Evolutionary conservation across 35 echinoderm and acorn worm species (phyloP).

Genomic region (Nesometra sesokonis): DNA sequence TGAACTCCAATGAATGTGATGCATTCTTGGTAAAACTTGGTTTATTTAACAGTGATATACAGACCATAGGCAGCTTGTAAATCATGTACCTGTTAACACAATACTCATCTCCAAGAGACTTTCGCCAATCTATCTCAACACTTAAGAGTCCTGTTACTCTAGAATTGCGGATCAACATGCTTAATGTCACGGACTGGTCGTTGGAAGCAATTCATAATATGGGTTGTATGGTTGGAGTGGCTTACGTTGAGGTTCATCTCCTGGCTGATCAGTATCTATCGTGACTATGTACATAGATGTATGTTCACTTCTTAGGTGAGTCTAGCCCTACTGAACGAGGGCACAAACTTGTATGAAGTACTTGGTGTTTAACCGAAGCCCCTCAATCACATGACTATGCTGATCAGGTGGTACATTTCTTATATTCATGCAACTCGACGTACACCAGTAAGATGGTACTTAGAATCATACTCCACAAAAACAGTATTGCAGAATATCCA

Average conservation of each 20-base stretch:
- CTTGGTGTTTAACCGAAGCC: slow-evolving; percentile 26
- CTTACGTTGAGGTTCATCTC: background rate
- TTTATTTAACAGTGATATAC: too few relatives aligned
- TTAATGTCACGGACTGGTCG: background rate
- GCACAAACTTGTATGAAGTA: slow-evolving; percentile 68
- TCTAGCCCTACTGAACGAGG: slow-evolving; percentile 30
- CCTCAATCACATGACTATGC: slow-evolving; percentile 12
- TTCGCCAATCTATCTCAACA: background rate
- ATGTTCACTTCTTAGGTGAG: slow-evolving; percentile 26
- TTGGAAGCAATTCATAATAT: background rate
- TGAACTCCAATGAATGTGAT: background rate
- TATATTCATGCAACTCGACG: slow-evolving; percentile 7
- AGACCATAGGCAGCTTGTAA: too few relatives aligned
- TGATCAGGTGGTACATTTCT: background rate
- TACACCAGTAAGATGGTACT: background rate
- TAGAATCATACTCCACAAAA: slow-evolving; percentile 52
- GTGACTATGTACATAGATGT: slow-evolving; percentile 14
- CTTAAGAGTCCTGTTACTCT: background rate
- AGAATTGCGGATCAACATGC: background rate
- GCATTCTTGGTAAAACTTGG: too few relatives aligned
- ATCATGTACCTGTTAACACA: too few relatives aligned
- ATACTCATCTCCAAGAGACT: background rate
- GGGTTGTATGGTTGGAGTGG: background rate
- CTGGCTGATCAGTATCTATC: background rate
- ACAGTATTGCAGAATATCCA: slow-evolving; percentile 35